A percentile compares a stretch with the other conserved stretches of the same genome.
Evolutionary conservation across 2,888 invertebrate genomes (phyloP).

Genomic region (Prenolepis imparis): DNA sequence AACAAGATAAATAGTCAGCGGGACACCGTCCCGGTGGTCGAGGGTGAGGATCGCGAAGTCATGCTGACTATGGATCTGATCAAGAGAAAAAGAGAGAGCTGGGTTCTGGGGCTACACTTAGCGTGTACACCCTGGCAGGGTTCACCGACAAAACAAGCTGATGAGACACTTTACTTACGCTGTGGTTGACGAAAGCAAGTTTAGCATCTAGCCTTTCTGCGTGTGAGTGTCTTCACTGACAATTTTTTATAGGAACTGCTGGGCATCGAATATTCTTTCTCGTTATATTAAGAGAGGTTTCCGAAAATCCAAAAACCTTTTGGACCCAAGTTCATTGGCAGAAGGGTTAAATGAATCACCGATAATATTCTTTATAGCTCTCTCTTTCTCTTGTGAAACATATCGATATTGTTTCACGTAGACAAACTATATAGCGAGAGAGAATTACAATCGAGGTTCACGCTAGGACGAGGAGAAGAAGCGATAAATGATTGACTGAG

Average conservation of each 20-base stretch:
- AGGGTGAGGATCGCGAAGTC: conserved; percentile 76
- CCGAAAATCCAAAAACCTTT: too few species aligned
- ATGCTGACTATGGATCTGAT: conserved; percentile 79
- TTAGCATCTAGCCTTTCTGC: not conserved
- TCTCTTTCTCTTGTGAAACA: not conserved
- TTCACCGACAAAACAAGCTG: conserved; percentile 38
- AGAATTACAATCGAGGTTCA: conserved; percentile 19
- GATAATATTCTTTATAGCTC: not conserved
- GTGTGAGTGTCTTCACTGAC: not conserved
- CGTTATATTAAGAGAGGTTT: too few species aligned
- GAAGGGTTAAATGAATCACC: not conserved
- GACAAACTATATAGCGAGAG: conserved; percentile 3
- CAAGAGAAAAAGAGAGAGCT: conserved; percentile 11
- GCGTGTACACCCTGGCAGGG: conserved; percentile 23
- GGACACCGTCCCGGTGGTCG: conserved; percentile 78
- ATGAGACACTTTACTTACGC: conserved; percentile 25
- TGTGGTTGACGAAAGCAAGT: not conserved
- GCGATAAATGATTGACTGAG: conserved; percentile 51
- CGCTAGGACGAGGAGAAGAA: conserved; percentile 50
- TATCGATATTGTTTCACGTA: conserved; percentile 31
- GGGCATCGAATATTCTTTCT: too few species aligned
- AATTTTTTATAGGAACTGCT: too few species aligned
- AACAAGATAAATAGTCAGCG: conserved; percentile 83
- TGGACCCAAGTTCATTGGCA: too few species aligned
- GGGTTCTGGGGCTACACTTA: conserved; percentile 49